Conservation (phyloP, 2,888 invertebrate genomes). For the Glaucopsyche alexis region DNA sequence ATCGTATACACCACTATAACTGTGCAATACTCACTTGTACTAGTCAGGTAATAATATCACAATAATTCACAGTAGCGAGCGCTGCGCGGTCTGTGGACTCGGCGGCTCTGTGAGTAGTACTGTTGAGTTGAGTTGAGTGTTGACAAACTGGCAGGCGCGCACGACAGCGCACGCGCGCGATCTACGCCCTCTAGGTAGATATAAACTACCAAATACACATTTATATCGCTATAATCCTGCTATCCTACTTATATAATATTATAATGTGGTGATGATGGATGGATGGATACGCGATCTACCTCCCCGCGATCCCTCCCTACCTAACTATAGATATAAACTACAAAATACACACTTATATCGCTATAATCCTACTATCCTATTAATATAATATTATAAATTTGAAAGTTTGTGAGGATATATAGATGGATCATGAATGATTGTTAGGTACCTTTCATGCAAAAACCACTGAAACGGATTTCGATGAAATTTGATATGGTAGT, state of each 20-base stretch:
- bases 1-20: not conserved
- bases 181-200: slow-evolving; percentile 20
- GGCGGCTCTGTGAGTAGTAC: not conserved
- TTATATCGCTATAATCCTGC: not conserved
- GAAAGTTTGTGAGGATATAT: no score
- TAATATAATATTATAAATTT: no score
- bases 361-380: no score
- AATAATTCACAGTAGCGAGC: slow-evolving; percentile 24
- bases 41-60: slow-evolving; percentile 16
- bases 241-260: no score
- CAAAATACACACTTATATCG: not conserved
- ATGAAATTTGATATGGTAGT: no score
- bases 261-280: no score
- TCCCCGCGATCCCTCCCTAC: no score
- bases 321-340: not conserved
- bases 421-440: no score
- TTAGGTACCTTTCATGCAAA: no score
- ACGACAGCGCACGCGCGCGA: slow-evolving; percentile 21
- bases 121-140: slow-evolving; percentile 27
- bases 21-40: slow-evolving; percentile 15
- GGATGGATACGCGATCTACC: no score
- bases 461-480: no score
- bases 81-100: slow-evolving; percentile 6
- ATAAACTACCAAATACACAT: not conserved
- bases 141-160: slow-evolving; percentile 30